A percentile compares a stretch with the other conserved stretches of the same genome.
These are phyloP conservation scores for Rhopilema esculentum DNA, from an alignment of 30 jellyfish, hydroid and myxozoan genomes.

Conservation along the genomic window DNA sequence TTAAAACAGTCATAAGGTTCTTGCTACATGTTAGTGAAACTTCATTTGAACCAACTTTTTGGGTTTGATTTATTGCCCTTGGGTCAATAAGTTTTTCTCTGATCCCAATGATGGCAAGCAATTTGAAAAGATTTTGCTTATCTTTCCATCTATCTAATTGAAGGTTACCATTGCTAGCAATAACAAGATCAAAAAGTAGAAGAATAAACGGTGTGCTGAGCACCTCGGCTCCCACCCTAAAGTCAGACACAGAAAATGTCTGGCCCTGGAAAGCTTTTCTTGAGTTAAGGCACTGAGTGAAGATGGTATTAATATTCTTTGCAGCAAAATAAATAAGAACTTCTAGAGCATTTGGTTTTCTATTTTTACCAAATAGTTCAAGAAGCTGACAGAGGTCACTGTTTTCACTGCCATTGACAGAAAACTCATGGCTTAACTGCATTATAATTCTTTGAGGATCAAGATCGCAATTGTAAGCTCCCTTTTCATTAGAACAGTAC, in stretches of 20 bases:
- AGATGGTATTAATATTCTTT: background rate
- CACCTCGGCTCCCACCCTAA: background rate
- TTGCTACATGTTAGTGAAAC: conserved; percentile 5
- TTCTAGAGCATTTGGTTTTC: background rate
- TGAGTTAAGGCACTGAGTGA: background rate
- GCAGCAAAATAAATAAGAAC: conserved; percentile 10
- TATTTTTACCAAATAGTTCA: background rate
- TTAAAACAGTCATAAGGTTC: conserved; percentile 10
- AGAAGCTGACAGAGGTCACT: background rate
- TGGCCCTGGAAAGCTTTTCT: background rate
- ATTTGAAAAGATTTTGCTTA: background rate
- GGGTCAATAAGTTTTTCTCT: background rate
- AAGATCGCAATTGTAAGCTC: background rate
- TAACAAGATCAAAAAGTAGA: conserved; percentile 3
- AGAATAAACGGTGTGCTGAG: background rate
- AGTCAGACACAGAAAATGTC: background rate
- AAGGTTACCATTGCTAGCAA: conserved; percentile 2
- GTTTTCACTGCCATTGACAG: background rate
- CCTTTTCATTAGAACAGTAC: background rate
- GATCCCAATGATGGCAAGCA: background rate
- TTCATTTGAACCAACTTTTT: conserved; percentile 4
- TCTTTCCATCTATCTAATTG: background rate
- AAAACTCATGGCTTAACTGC: background rate
- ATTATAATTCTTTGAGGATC: background rate
- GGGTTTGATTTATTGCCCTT: conserved; percentile 1